A percentile compares a stretch with the other conserved stretches of the same genome.
These are phyloP conservation scores for Percopsis transmontana DNA, from an alignment of 2,113 vertebrate species.

Conservation along the genomic window DNA sequence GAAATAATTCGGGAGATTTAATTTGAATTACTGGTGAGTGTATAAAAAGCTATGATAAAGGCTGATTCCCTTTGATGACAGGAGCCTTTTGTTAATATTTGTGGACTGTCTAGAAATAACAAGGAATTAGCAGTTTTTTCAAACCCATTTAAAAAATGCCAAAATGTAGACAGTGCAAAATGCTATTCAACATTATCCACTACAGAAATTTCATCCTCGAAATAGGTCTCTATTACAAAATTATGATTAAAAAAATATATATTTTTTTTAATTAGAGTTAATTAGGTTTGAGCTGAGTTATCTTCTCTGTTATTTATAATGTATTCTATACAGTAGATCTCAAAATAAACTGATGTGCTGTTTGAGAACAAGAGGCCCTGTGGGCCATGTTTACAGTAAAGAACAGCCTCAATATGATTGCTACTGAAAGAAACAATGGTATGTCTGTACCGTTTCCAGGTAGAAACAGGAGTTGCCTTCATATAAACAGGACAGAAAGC, in stretches of 20 bases:
- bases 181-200: conserved; percentile 2
- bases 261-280: not conserved
- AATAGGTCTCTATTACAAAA: not conserved
- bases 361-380: not conserved
- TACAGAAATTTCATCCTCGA: not conserved
- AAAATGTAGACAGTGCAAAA: conserved; percentile 26
- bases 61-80: not conserved
- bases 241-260: not conserved
- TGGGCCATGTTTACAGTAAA: conserved; percentile 34
- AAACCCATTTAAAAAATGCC: conserved; percentile 30
- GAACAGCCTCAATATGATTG: conserved; percentile 16
- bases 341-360: not conserved
- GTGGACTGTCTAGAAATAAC: conserved; percentile 24
- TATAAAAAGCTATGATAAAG: not conserved
- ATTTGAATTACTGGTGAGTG: conserved; percentile 2
- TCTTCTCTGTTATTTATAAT: too few relatives aligned
- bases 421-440: conserved; percentile 4
- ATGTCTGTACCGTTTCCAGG: conserved; percentile 5
- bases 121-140: conserved; percentile 15
- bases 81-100: conserved; percentile 2
- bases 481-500: conserved; percentile 4
- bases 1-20: not conserved
- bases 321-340: not conserved
- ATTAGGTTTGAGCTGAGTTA: too few relatives aligned
- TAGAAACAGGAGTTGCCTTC: conserved; percentile 3